A percentile compares a stretch with the other conserved stretches of the same genome.
phyloP scores from a whole-genome alignment of 2,888 invertebrate species.

The Volucella bombylans region DNA sequence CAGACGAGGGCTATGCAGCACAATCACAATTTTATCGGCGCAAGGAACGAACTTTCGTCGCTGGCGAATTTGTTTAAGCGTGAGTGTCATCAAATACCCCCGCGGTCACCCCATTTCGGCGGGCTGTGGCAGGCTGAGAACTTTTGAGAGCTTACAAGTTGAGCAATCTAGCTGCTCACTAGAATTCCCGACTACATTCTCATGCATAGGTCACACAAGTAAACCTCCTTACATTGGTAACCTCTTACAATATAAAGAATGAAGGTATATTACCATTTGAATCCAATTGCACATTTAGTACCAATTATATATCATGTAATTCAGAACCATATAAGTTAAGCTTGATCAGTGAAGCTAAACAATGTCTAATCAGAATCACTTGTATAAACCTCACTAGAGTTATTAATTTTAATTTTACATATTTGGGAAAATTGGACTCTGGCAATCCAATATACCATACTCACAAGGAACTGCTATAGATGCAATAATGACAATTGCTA shows the following conservation, averaged over 20 bases:
- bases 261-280: not conserved
- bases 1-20: too few relatives aligned
- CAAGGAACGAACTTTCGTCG: too few relatives aligned
- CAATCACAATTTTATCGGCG: too few relatives aligned
- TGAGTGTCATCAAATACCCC: too few relatives aligned
- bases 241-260: not conserved
- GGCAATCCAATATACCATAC: not conserved
- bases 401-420: not conserved
- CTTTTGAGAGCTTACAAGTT: not conserved
- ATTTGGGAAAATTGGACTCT: not conserved
- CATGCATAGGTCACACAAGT: not conserved
- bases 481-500: not conserved
- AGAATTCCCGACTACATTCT: not conserved
- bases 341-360: too few relatives aligned
- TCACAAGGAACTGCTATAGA: not conserved
- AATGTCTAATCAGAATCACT: too few relatives aligned
- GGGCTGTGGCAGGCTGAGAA: too few relatives aligned
- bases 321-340: not conserved
- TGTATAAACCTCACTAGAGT: not conserved
- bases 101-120: too few relatives aligned
- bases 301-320: not conserved
- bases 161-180: not conserved
- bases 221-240: not conserved
- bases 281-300: not conserved
- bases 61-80: too few relatives aligned